Percentiles rank a stretch among this genome's conserved stretches.
These are phyloP conservation scores for Lithodes maja DNA, from an alignment of 2,888 invertebrate species.

Conservation along the genomic window DNA sequence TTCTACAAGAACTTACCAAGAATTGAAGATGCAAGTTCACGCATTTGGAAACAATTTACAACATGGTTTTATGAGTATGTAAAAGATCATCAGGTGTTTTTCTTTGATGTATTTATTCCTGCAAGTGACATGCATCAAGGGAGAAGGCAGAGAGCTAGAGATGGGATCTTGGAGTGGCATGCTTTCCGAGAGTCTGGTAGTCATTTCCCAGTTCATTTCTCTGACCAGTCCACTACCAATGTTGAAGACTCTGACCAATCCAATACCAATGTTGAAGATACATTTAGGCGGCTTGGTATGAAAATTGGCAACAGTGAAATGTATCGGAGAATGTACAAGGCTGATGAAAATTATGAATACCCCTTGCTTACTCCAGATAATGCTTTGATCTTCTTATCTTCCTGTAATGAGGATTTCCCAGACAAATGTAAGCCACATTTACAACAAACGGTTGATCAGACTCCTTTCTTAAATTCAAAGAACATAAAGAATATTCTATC, in stretches of 20 bases:
- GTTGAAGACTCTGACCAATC: neutral
- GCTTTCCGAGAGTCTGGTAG: conserved; percentile 10
- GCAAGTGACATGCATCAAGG: neutral
- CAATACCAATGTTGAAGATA: neutral
- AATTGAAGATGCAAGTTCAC: neutral
- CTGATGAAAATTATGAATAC: neutral
- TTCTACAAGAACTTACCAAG: neutral
- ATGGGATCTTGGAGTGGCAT: conserved; percentile 36
- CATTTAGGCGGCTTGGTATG: conserved; percentile 43
- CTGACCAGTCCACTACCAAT: neutral
- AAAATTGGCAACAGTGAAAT: conserved; percentile 17
- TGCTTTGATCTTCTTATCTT: conserved; percentile 16
- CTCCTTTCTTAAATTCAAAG: conserved; percentile 18
- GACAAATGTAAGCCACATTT: conserved; percentile 19
- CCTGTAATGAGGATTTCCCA: conserved; percentile 14
- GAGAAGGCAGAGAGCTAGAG: neutral
- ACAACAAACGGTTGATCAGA: neutral
- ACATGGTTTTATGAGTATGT: conserved; percentile 34
- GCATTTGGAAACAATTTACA: conserved; percentile 8
- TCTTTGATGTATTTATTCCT: conserved; percentile 40
- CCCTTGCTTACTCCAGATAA: neutral
- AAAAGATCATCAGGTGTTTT: neutral
- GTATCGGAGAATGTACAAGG: neutral
- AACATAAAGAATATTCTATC: neutral
- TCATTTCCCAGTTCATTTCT: conserved; percentile 32